These are phyloP conservation scores for Clarias batrachus DNA, from an alignment of 2,113 vertebrate species.

Conservation along the genomic window DNA sequence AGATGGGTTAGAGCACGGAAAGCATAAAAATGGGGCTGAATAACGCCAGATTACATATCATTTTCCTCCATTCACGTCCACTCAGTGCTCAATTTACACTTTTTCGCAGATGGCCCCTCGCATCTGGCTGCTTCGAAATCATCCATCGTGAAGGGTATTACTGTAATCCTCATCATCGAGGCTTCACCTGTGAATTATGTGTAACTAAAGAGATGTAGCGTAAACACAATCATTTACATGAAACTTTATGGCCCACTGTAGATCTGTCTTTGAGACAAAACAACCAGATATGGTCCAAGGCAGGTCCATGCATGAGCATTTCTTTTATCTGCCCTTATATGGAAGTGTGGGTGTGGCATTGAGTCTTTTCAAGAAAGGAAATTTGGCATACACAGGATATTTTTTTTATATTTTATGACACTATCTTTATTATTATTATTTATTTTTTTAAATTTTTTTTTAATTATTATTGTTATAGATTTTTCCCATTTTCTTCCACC, in stretches of 20 bases:
- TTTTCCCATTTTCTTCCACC: not conserved
- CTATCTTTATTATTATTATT: no score
- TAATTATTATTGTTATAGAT: no score
- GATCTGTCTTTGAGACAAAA: not conserved
- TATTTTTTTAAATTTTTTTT: no score
- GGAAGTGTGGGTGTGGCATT: not conserved
- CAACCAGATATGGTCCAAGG: not conserved
- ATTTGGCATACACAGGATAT: not conserved
- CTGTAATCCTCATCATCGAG: not conserved
- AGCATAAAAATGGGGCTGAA: constrained; percentile 3
- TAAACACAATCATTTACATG: not conserved
- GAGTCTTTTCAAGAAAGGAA: not conserved
- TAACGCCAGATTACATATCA: not conserved
- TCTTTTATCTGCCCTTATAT: not conserved
- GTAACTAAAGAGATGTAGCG: not conserved
- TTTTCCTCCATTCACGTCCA: constrained; percentile 7
- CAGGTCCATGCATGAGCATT: not conserved
- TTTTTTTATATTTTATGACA: not conserved
- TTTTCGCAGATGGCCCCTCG: not conserved
- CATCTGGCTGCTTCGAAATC: not conserved
- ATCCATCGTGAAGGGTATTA: not conserved
- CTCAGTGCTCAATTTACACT: not conserved
- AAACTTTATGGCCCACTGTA: not conserved
- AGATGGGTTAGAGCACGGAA: constrained; percentile 17
- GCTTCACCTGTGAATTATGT: not conserved